Percentiles rank a stretch among this genome's conserved stretches.
phyloP scores from a whole-genome alignment of 2,888 invertebrate genomes.

The Orthosia gothica region DNA sequence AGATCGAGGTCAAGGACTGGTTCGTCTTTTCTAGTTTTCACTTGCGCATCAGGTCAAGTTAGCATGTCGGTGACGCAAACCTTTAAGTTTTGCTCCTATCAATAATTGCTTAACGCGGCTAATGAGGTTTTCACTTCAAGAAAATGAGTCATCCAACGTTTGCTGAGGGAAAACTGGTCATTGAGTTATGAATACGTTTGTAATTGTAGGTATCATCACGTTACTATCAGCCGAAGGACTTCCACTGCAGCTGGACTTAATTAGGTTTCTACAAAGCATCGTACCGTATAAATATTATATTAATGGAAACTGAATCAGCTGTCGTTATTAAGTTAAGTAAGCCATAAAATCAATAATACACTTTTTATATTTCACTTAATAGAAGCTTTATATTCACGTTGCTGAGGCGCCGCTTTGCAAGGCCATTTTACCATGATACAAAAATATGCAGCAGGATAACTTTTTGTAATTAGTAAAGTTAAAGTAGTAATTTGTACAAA shows the following conservation, averaged over 20 bases:
- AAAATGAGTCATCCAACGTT: background rate
- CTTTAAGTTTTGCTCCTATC: too few relatives aligned
- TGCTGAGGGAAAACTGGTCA: constrained; percentile 5
- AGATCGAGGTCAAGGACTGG: background rate
- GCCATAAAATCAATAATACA: constrained; percentile 13
- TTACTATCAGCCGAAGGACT: background rate
- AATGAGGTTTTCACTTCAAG: too few relatives aligned
- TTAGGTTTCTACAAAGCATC: background rate
- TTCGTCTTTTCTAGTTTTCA: too few relatives aligned
- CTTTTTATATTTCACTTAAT: constrained; percentile 17
- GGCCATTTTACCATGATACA: background rate
- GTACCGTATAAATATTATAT: constrained; percentile 1
- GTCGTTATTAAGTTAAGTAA: background rate
- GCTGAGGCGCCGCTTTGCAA: background rate
- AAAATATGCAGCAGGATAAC: background rate
- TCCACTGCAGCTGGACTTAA: background rate
- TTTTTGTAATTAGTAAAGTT: too few relatives aligned
- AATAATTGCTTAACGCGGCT: too few relatives aligned
- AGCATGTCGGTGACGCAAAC: too few relatives aligned
- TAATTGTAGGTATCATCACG: background rate
- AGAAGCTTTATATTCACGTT: constrained; percentile 2
- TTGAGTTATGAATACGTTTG: background rate
- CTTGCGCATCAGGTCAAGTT: too few relatives aligned
- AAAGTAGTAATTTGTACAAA: background rate
- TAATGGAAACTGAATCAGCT: constrained; percentile 2